phyloP scores from a whole-genome alignment of 2,797 vertebrate species.

The Microcaecilia unicolor region DNA sequence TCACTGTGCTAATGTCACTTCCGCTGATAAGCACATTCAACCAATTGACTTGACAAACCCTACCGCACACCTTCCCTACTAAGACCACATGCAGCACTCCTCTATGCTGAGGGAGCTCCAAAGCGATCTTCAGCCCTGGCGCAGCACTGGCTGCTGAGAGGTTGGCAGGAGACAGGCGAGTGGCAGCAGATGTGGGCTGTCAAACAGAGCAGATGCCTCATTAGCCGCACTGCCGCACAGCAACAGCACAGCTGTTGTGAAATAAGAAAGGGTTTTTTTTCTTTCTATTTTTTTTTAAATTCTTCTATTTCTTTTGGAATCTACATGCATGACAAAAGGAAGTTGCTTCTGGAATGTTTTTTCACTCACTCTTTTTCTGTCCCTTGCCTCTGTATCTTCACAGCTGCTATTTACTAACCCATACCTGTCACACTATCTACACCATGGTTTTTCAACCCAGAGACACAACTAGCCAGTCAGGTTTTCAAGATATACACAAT shows the following conservation, averaged over 20 bases:
- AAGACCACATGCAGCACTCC: accelerated
- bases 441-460: no score
- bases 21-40: neutral
- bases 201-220: slow-evolving; percentile 22
- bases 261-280: neutral
- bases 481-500: no score
- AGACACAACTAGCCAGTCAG: no score
- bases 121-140: neutral
- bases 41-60: neutral
- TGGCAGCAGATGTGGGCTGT: slow-evolving; percentile 17
- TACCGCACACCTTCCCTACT: no score
- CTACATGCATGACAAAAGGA: no score
- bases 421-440: no score
- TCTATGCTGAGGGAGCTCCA: no score
- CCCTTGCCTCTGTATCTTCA: no score
- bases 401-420: no score
- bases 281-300: neutral
- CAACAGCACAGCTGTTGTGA: slow-evolving; percentile 18
- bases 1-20: neutral
- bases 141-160: neutral
- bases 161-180: slow-evolving; percentile 12
- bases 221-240: slow-evolving; percentile 2
- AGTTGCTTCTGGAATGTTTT: no score
- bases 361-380: no score
- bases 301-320: neutral